These are phyloP conservation scores for Chrysocyon brachyurus DNA, from an alignment of 2,797 vertebrate genomes.

Conservation along the genomic window DNA sequence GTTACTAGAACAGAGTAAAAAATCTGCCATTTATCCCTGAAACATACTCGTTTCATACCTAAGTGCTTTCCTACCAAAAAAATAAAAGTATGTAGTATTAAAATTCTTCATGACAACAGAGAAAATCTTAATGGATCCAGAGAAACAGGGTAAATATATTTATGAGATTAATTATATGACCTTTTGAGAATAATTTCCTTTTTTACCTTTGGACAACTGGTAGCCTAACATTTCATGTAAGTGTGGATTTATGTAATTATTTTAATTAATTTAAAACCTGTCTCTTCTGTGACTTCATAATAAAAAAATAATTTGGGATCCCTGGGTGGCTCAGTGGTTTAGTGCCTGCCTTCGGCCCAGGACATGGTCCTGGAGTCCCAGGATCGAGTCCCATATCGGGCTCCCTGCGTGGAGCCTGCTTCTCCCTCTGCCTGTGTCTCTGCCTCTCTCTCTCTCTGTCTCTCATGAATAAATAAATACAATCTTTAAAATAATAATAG, in stretches of 20 bases:
- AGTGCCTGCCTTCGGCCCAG: no score
- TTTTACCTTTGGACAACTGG: conserved; percentile 39
- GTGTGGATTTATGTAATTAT: conserved; percentile 45
- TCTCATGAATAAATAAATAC: no score
- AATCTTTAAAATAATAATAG: no score
- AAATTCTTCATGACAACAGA: not conserved
- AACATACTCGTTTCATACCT: not conserved
- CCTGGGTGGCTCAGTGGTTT: no score
- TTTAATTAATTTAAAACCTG: conserved; percentile 64
- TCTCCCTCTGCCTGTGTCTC: no score
- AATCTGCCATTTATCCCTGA: not conserved
- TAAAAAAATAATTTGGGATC: conserved; percentile 41
- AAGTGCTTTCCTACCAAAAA: not conserved
- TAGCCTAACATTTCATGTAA: conserved; percentile 13
- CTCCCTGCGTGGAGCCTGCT: no score
- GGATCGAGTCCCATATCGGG: no score
- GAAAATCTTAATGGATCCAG: not conserved
- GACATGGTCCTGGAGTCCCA: no score
- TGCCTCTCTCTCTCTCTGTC: no score
- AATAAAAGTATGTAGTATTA: not conserved
- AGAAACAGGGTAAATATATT: conserved; percentile 45
- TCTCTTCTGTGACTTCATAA: conserved; percentile 14
- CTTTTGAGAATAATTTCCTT: conserved; percentile 46
- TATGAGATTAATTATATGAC: conserved; percentile 56
- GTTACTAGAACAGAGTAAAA: not conserved